Evolutionary conservation across 2,113 vertebrate species (phyloP).

Genomic region (Bambusicola thoracicus): DNA sequence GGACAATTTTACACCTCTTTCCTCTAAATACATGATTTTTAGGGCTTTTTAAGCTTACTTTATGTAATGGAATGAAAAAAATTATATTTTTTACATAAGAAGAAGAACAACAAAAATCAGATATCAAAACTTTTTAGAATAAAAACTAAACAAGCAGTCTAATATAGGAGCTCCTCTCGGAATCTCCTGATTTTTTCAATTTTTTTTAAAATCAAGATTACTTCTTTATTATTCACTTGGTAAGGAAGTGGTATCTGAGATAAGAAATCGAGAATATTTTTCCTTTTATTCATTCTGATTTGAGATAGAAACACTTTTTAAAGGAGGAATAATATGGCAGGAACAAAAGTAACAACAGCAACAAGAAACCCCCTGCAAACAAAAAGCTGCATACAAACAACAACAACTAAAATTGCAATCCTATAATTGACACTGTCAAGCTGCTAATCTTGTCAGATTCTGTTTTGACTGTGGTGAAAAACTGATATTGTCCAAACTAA

Average conservation of each 20-base stretch:
- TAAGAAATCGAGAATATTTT: background rate
- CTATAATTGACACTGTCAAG: background rate
- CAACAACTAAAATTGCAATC: too few relatives aligned
- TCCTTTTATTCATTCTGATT: background rate
- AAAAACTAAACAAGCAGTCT: background rate
- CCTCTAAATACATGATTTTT: background rate
- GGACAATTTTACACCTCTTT: background rate
- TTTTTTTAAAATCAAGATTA: background rate
- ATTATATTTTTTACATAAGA: background rate
- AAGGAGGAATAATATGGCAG: background rate
- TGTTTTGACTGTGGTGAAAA: background rate
- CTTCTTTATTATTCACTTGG: background rate
- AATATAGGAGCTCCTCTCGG: background rate
- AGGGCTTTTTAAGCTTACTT: background rate
- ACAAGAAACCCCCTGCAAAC: too few relatives aligned
- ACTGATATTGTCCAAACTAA: background rate
- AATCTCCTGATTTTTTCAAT: accelerated
- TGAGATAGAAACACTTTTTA: background rate
- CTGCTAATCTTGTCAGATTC: background rate
- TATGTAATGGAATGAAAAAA: background rate
- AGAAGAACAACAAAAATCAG: background rate
- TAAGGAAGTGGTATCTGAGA: background rate
- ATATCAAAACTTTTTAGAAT: background rate
- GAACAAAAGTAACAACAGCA: background rate
- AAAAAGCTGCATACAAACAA: too few relatives aligned